Evolutionary conservation across 2,888 invertebrate species (phyloP), one percentile per base, ranked within the genome.

Genomic region (Amphipoea oculea): DNA sequence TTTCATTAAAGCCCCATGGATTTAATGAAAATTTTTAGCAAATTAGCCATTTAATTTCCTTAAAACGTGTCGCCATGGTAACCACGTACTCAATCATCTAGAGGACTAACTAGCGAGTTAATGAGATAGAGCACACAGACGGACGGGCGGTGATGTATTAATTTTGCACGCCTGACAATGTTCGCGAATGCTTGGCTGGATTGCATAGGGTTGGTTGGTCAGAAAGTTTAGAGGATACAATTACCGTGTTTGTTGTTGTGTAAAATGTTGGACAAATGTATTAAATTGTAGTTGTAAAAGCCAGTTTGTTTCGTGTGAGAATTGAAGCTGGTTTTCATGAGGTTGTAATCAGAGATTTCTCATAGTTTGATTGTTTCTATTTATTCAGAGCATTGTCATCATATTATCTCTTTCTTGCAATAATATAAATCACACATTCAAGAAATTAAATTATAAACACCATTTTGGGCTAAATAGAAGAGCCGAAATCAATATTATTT

Each of bases 81-180:
- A 76, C 80, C 78, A 81, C 72, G 14, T 68, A 82, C 78, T 88
- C 81, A 80, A 85, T 89, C 83, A 87, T 85, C 81, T 79, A 80
- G 81, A 70, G 45, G 72, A 78, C 89, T 82, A 82, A 79, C 85
- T 82, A 85, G 70, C 72, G 36, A 77, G 81, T 76, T 87, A 87
- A 89, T 88, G 87, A 88, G 89, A 87, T 86, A 85, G 78, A 83
- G 83, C 84, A 60, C 79, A 74, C 84, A 87, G 80, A 86, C 77
- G 86, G 87, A 82, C 79, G 79, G 79, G 71, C 80, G 71, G 86
- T 89, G 89, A 91, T 90, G 89, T 89, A 91, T 91, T 90, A 89
- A 91, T 90, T 88, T 89, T 85, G 90, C 85, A 78, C 78, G 87
- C 83, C 80, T 87, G 88, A 90, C 92, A 89, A 88, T 90, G 88